These are phyloP conservation scores for Austrolebias charrua DNA, from an alignment of 2,797 vertebrate genomes.

Conservation along the genomic window DNA sequence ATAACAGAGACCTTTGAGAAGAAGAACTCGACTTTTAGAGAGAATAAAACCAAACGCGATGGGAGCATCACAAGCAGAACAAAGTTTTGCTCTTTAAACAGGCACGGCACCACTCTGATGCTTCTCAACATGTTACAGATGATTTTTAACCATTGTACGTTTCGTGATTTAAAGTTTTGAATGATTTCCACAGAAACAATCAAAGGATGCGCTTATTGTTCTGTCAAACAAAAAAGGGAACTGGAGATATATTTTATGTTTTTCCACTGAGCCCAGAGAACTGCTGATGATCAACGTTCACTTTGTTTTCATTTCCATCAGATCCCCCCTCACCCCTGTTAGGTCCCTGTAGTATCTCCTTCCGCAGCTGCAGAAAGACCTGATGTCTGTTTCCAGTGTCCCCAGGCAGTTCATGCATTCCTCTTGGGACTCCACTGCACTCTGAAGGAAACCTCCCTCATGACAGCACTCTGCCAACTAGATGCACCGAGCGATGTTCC, in stretches of 20 bases:
- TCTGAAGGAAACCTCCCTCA: conserved; percentile 40
- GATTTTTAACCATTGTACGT: neutral
- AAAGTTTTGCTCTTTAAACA: conserved; percentile 29
- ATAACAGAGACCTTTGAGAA: conserved; percentile 21
- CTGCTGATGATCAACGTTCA: conserved; percentile 17
- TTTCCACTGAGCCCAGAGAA: conserved; percentile 1
- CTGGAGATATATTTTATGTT: conserved; percentile 5
- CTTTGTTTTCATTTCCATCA: conserved; percentile 23
- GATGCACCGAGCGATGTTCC: conserved; percentile 29
- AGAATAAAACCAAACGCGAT: conserved; percentile 7
- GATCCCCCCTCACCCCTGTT: conserved; percentile 24
- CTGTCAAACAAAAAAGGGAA: conserved; percentile 24
- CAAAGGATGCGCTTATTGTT: neutral
- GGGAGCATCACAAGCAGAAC: conserved; percentile 36
- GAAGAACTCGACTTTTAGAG: conserved; percentile 33
- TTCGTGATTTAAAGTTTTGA: no score
- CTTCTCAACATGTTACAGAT: conserved; percentile 26
- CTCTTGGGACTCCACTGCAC: conserved; percentile 38
- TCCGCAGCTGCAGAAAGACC: conserved; percentile 25
- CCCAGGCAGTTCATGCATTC: conserved; percentile 46
- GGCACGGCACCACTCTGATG: conserved; percentile 28
- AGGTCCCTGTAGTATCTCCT: conserved; percentile 19
- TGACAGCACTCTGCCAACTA: conserved; percentile 63
- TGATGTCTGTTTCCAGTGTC: conserved; percentile 47
- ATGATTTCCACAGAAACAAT: conserved; percentile 15